Percentiles rank a stretch among this genome's conserved stretches.
These are phyloP conservation scores for Bos taurus DNA, from an alignment of 2,113 vertebrate species.

Conservation along the genomic window DNA sequence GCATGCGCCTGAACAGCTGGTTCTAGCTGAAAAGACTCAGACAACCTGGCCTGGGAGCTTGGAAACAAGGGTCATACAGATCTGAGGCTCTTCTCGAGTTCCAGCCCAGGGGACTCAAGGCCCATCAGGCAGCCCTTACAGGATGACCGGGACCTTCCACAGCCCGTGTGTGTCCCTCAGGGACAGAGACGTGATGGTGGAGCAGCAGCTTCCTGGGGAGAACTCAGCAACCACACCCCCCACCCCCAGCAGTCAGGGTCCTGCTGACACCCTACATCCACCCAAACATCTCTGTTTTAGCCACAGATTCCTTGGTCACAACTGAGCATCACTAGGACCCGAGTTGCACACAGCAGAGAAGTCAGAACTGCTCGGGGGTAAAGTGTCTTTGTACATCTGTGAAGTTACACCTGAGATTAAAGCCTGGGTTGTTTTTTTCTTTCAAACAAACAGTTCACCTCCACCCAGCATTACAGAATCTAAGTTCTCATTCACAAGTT, in stretches of 20 bases:
- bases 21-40: neutral
- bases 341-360: accelerated
- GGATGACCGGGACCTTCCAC: accelerated
- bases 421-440: neutral
- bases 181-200: neutral
- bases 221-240: neutral
- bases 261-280: neutral
- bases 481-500: neutral
- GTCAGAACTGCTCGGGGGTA: neutral
- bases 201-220: neutral
- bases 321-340: neutral
- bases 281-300: neutral
- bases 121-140: accelerated
- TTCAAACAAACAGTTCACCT: neutral
- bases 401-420: neutral
- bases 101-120: neutral
- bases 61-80: neutral
- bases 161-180: neutral
- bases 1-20: neutral
- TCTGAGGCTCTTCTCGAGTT: neutral
- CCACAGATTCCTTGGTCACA: neutral
- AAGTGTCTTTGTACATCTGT: neutral
- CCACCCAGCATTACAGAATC: neutral
- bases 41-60: neutral
- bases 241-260: accelerated